Conservation (phyloP, 2,797 vertebrate species). For the Carapus acus region DNA sequence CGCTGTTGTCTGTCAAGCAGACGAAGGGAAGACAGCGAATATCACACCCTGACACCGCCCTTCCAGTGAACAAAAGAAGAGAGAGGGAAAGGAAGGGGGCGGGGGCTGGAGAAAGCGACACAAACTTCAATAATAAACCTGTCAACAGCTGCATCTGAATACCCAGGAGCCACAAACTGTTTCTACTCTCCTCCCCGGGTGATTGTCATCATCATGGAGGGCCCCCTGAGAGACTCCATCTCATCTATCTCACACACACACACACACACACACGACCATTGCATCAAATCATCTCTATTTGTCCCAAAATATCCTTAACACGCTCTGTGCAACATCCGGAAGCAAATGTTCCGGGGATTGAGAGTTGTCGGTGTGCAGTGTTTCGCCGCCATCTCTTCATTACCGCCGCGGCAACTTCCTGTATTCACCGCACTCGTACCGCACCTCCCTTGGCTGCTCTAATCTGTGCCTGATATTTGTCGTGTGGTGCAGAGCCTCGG, state of each 20-base stretch:
- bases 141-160: constrained; percentile 65
- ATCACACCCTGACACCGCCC: constrained; percentile 40
- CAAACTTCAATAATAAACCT: constrained; percentile 67
- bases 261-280: constrained; percentile 10
- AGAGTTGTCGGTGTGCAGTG: constrained; percentile 16
- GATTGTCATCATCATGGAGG: constrained; percentile 54
- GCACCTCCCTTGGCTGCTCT: constrained; percentile 44
- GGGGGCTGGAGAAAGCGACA: constrained; percentile 10
- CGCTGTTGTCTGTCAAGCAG: constrained; percentile 44
- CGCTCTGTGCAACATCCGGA: constrained; percentile 37
- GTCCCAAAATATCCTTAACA: constrained; percentile 61
- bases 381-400: constrained; percentile 47
- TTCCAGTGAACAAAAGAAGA: constrained; percentile 29
- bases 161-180: constrained; percentile 56
- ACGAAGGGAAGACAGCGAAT: constrained; percentile 36
- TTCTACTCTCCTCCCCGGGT: constrained; percentile 48
- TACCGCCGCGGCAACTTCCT: constrained; percentile 17
- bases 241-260: constrained; percentile 51
- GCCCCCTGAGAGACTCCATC: constrained; percentile 59
- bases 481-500: constrained; percentile 40
- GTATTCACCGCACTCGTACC: constrained; percentile 35
- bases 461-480: constrained; percentile 53
- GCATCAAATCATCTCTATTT: constrained; percentile 54
- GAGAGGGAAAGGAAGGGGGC: not conserved
- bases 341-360: constrained; percentile 17